Conservation (phyloP, 92 coral and sea anemone species). For the Palythoa grandiflora region DNA sequence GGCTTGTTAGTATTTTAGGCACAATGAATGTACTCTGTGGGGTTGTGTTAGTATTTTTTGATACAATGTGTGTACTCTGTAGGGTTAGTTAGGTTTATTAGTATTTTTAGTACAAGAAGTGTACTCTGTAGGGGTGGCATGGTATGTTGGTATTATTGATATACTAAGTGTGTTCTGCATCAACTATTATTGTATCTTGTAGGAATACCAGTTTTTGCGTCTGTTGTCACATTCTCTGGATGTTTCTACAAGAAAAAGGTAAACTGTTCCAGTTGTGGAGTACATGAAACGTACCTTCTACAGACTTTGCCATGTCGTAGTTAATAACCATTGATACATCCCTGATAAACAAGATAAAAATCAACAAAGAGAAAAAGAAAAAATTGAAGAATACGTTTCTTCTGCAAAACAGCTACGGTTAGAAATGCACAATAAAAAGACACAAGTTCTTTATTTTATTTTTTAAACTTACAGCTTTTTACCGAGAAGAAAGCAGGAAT, state of each 20-base stretch:
- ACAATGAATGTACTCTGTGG: too few species aligned
- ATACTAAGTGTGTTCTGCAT: not conserved
- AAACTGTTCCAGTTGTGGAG: too few species aligned
- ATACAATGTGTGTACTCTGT: constrained; percentile 90
- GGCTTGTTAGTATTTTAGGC: too few species aligned
- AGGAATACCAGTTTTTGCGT: too few species aligned
- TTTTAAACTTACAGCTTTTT: too few species aligned
- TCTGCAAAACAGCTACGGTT: not conserved
- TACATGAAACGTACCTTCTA: constrained; percentile 81
- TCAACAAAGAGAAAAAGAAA: not conserved
- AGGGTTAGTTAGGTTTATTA: too few species aligned
- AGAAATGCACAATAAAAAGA: not conserved
- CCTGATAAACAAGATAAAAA: constrained; percentile 59
- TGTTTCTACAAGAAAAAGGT: too few species aligned
- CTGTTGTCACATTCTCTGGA: not conserved
- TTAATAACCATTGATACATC: constrained; percentile 97
- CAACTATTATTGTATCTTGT: too few species aligned
- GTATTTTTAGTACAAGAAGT: constrained; percentile 50
- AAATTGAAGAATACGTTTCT: not conserved
- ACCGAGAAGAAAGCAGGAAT: too few species aligned
- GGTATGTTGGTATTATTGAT: not conserved
- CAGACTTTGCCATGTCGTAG: constrained; percentile 99
- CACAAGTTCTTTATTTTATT: not conserved
- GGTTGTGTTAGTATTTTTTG: not conserved
- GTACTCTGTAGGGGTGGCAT: constrained; percentile 65